phyloP scores from a whole-genome alignment of 2,888 invertebrate genomes.

The Netelia fuscicornis region DNA sequence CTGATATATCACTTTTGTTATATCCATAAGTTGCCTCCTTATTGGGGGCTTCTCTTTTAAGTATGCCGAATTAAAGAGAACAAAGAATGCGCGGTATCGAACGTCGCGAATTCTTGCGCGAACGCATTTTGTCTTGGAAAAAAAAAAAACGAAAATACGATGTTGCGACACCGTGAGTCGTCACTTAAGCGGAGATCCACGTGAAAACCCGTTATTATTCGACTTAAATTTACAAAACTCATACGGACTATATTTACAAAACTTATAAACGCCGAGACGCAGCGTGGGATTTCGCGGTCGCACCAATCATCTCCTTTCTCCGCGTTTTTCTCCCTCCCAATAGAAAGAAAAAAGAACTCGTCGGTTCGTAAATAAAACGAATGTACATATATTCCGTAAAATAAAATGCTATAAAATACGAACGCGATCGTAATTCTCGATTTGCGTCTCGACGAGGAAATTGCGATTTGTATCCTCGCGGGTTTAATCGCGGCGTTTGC shows the following conservation, averaged over 20 bases:
- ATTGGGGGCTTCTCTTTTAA: not conserved
- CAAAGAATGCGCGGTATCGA: constrained; percentile 20
- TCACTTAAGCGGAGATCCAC: constrained; percentile 48
- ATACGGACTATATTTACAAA: constrained; percentile 67
- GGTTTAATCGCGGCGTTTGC: constrained; percentile 11
- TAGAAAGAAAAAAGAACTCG: constrained; percentile 28
- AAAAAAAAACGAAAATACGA: constrained; percentile 49
- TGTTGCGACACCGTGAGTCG: constrained; percentile 43
- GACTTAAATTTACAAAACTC: constrained; percentile 51
- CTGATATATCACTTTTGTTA: constrained; percentile 25
- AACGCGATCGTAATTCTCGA: constrained; percentile 35
- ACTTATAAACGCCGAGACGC: constrained; percentile 48
- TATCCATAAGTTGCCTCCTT: constrained; percentile 41
- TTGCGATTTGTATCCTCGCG: constrained; percentile 55
- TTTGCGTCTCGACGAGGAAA: constrained; percentile 57
- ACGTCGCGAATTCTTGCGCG: not conserved
- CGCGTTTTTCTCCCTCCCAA: not conserved
- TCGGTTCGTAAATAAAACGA: constrained; percentile 64
- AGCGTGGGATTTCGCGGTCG: constrained; percentile 6
- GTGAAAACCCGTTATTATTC: constrained; percentile 56
- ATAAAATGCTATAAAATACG: constrained; percentile 70
- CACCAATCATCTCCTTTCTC: not conserved
- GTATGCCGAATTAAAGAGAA: constrained; percentile 23
- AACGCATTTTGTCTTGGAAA: not conserved
- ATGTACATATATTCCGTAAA: constrained; percentile 67